Conservation (phyloP, 2,113 vertebrate genomes). For the Tinamus guttatus region DNA sequence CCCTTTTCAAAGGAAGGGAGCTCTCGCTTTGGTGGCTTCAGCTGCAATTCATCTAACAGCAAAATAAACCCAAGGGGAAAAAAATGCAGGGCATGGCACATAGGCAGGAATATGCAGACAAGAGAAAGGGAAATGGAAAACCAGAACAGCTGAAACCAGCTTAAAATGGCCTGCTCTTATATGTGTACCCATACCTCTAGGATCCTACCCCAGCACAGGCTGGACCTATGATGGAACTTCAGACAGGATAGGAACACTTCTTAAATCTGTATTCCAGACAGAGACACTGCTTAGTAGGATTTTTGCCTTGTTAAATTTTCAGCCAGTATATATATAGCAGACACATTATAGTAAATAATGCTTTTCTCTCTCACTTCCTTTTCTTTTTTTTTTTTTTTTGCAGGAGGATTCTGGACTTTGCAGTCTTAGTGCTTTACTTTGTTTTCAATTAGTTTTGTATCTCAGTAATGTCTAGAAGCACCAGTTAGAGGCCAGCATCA, state of each 20-base stretch:
- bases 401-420: neutral
- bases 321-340: neutral
- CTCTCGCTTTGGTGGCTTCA: neutral
- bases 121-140: neutral
- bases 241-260: neutral
- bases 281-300: neutral
- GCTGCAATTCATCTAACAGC: neutral
- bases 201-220: neutral
- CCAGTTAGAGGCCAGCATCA: neutral
- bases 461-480: neutral
- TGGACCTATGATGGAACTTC: neutral
- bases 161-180: neutral
- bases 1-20: neutral
- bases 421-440: neutral
- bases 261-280: neutral
- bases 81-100: neutral
- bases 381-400: neutral
- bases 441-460: neutral
- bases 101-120: neutral
- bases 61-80: neutral
- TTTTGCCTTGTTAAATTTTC: neutral
- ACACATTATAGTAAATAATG: neutral
- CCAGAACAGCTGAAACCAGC: neutral
- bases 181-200: neutral
- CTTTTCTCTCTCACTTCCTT: neutral